phyloP scores from a whole-genome alignment of 1,140 invertebrate species.

The Pogonognathellus flavescens region DNA sequence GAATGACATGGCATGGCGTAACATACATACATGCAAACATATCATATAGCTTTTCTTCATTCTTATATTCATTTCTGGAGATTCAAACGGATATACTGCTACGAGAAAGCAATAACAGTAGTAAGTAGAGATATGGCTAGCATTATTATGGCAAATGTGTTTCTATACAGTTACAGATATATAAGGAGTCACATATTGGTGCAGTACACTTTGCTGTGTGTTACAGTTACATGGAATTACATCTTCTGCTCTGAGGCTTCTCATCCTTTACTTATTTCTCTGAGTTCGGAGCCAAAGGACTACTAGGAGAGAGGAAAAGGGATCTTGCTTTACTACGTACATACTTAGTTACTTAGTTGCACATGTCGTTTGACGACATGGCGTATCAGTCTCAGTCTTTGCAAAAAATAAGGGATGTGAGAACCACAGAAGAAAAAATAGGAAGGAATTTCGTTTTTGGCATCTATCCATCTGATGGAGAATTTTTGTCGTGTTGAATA shows the following conservation, averaged over 20 bases:
- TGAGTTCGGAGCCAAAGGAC: slow-evolving; percentile 27
- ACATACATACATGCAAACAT: background rate
- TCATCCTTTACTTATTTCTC: slow-evolving; percentile 25
- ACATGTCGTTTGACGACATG: slow-evolving; percentile 61
- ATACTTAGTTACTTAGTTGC: slow-evolving; percentile 55
- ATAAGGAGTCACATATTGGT: background rate
- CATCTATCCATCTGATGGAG: slow-evolving; percentile 58
- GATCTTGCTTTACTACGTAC: slow-evolving; percentile 9
- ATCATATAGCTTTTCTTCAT: background rate
- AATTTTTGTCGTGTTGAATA: slow-evolving; percentile 1
- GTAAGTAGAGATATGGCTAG: background rate
- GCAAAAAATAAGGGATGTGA: slow-evolving; percentile 55
- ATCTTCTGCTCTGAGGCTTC: slow-evolving; percentile 2
- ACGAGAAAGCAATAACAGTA: background rate
- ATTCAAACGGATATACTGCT: background rate
- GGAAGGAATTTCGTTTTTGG: slow-evolving; percentile 63
- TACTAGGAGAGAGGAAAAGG: slow-evolving; percentile 33
- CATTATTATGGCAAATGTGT: background rate
- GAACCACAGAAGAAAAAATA: slow-evolving; percentile 57
- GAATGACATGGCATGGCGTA: slow-evolving; percentile 22
- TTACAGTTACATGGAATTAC: slow-evolving; percentile 2
- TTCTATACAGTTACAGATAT: background rate
- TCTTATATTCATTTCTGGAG: background rate
- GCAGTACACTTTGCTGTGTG: background rate
- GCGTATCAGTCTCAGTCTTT: slow-evolving; percentile 58